These are phyloP conservation scores for Drosophila azteca DNA, from an alignment of 1,140 invertebrate genomes.

Conservation along the genomic window DNA sequence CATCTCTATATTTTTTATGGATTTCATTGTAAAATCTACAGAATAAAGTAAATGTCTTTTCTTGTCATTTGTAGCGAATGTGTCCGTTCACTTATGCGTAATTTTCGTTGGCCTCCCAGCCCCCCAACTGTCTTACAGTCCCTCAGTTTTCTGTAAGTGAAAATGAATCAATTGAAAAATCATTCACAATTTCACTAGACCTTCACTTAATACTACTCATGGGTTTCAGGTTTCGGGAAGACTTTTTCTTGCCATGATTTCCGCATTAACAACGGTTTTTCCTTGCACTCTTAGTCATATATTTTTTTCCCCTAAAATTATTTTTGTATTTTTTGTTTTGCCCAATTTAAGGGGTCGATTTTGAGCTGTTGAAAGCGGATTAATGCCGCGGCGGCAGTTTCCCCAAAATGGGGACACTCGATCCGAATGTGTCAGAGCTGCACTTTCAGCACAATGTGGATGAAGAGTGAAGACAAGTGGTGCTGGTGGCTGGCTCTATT, in stretches of 20 bases:
- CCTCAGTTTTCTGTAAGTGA: too few relatives aligned
- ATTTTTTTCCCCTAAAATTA: background rate
- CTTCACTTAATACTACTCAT: too few relatives aligned
- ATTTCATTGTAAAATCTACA: too few relatives aligned
- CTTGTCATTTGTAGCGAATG: too few relatives aligned
- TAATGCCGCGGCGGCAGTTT: constrained; percentile 49
- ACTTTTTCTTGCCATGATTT: background rate
- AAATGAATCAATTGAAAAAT: too few relatives aligned
- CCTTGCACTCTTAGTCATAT: constrained; percentile 2
- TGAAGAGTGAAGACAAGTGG: background rate
- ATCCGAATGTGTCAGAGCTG: background rate
- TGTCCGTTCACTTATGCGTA: too few relatives aligned
- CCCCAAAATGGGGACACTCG: constrained; percentile 21
- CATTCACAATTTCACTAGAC: too few relatives aligned
- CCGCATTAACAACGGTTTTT: background rate
- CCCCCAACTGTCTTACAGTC: too few relatives aligned
- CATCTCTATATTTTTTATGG: too few relatives aligned
- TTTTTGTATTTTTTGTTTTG: background rate
- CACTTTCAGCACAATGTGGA: constrained; percentile 20
- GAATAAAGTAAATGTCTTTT: too few relatives aligned
- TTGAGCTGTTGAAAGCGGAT: constrained; percentile 34
- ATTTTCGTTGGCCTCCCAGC: too few relatives aligned
- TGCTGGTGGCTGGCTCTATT: constrained; percentile 12
- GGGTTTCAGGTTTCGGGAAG: background rate
- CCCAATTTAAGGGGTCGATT: background rate